A percentile compares a stretch with the other conserved stretches of the same genome.
phyloP scores from a whole-genome alignment of 1,140 invertebrate species.

The Drosophila santomea region DNA sequence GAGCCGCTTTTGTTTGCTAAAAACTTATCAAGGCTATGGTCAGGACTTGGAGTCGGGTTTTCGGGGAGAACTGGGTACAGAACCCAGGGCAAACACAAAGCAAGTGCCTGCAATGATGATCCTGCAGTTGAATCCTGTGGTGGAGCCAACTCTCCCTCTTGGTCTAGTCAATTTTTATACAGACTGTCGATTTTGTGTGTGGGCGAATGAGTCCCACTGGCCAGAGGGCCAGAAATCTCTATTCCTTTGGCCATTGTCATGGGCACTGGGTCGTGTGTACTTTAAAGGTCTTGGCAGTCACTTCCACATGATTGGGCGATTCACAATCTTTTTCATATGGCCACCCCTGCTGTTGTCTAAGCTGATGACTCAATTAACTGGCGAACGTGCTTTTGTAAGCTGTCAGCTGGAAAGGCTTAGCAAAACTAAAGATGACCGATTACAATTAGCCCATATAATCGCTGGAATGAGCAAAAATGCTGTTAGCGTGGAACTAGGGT shows the following conservation, averaged over 20 bases:
- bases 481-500: not conserved
- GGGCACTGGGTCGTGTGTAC: constrained; percentile 25
- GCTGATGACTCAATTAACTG: constrained; percentile 75
- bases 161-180: constrained; percentile 59
- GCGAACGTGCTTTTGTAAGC: constrained; percentile 53
- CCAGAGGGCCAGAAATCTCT: constrained; percentile 21
- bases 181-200: constrained; percentile 66
- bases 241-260: constrained; percentile 26
- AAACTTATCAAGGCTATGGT: constrained; percentile 77
- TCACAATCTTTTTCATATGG: constrained; percentile 52
- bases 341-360: constrained; percentile 61
- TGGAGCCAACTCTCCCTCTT: not conserved
- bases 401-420: constrained; percentile 38
- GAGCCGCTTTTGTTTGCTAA: constrained; percentile 71
- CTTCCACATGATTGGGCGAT: constrained; percentile 74
- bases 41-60: constrained; percentile 22
- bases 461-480: not conserved
- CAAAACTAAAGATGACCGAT: constrained; percentile 10
- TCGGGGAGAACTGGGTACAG: constrained; percentile 2
- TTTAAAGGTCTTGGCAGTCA: constrained; percentile 56
- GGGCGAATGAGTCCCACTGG: not conserved
- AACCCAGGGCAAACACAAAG: constrained; percentile 53
- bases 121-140: constrained; percentile 23
- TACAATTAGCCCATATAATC: constrained; percentile 31
- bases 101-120: constrained; percentile 71